Evolutionary conservation across 1,140 invertebrate genomes (phyloP).

Genomic region (Nautilus pompilius): DNA sequence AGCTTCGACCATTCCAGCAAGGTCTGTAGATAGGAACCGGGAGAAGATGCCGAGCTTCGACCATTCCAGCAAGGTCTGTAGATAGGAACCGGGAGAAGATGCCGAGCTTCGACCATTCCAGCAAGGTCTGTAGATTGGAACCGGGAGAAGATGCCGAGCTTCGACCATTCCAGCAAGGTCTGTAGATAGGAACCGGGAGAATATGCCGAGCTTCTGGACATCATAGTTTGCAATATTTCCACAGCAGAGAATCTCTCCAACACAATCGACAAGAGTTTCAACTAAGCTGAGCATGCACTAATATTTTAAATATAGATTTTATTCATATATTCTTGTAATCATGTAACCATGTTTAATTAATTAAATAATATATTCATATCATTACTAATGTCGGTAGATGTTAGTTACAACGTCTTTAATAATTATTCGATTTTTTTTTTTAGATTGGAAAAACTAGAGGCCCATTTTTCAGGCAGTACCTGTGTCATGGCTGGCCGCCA

Average conservation of each 20-base stretch:
- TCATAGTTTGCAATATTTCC: conserved; percentile 7
- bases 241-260: conserved; percentile 9
- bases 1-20: too few relatives aligned
- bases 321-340: too few relatives aligned
- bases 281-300: background rate
- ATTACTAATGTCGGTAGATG: too few relatives aligned
- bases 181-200: background rate
- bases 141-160: too few relatives aligned
- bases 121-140: too few relatives aligned
- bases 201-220: conserved; percentile 2
- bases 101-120: too few relatives aligned
- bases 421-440: too few relatives aligned
- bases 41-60: too few relatives aligned
- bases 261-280: conserved; percentile 7
- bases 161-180: conserved; percentile 4
- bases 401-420: background rate
- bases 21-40: too few relatives aligned
- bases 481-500: conserved; percentile 14
- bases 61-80: too few relatives aligned
- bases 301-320: background rate
- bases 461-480: conserved; percentile 8
- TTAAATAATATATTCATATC: background rate
- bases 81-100: too few relatives aligned
- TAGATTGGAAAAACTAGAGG: conserved; percentile 8
- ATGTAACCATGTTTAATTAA: background rate